Evolutionary conservation across 37 sponge, comb jelly and placozoan species (phyloP), one percentile per base, ranked within the genome.

Genomic region (Halisarca cf. caerulea): DNA sequence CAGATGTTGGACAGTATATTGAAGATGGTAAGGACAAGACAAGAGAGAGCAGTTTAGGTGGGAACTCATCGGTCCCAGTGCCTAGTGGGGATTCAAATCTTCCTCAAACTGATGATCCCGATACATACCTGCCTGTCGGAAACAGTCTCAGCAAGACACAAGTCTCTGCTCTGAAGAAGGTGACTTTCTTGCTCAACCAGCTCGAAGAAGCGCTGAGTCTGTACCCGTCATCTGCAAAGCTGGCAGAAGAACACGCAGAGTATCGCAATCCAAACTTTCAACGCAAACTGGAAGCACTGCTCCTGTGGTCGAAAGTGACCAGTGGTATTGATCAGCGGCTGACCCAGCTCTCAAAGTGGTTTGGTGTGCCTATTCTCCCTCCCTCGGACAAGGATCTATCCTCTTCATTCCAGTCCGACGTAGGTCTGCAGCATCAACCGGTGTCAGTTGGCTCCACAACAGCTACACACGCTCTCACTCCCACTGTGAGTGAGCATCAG

Each of bases 271-370:
- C 58, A 23, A 58, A 45, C 43, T 93, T 93, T 70, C 72, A 41
- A 44, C 74, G 90, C 0, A 78, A 83, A 27, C 69, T 73, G 20
- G 75, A 71, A 14, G 90, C 90, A 38, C 78, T 93, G 40, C 59
- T 66, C 6, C 84, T 93, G 59, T 93, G 93, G 93, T 28, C 18
- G 17, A 89, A 89, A 78, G 82, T 93, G 35, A 89, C 90, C 0
- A 18, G 53, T 0, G 79, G 82, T 3, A 66, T 93, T 0, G 82
- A 90, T 0, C 28, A 84, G 11, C 51, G 47, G 9, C 82, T 93
- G 21, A 45, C 64, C 20, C 6, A 37, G 0, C 77, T 93, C 38
- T 86, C 93, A 3, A 51, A 35, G 0, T 87, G 87, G 90, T 70
- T 89, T 37, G 90, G 85, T 17, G 47, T 40, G 25, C 28, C 1